phyloP scores from a whole-genome alignment of 92 coral and sea anemone genomes.

The Parazoanthus darwini region DNA sequence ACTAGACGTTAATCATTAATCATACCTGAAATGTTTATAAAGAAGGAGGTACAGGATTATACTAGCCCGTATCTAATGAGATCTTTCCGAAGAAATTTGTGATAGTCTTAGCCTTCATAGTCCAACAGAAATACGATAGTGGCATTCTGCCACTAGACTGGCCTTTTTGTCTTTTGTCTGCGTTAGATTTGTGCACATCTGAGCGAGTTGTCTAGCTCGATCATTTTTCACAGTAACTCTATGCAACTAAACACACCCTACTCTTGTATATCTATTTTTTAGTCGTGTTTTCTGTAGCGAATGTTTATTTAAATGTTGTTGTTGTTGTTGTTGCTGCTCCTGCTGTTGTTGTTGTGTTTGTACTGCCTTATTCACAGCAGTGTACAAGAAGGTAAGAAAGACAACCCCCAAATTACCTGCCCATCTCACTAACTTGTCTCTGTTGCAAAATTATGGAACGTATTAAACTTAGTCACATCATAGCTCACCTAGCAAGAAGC shows the following conservation, averaged over 20 bases:
- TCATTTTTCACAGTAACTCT: too few species aligned
- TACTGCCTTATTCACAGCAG: constrained; percentile 53
- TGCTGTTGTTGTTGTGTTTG: neutral
- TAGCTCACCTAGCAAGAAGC: constrained; percentile 39
- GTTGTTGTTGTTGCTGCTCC: neutral
- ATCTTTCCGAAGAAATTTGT: constrained; percentile 16
- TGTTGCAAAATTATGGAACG: constrained; percentile 53
- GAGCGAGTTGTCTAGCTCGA: too few species aligned
- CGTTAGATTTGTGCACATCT: too few species aligned
- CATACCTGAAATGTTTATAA: constrained; percentile 2
- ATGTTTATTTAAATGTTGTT: too few species aligned
- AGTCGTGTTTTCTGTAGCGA: too few species aligned
- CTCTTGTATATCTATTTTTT: too few species aligned
- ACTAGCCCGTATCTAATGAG: constrained; percentile 13
- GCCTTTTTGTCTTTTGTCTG: too few species aligned
- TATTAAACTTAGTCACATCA: constrained; percentile 47
- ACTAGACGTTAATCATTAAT: neutral
- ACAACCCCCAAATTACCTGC: constrained; percentile 40
- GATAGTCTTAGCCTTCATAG: constrained; percentile 27
- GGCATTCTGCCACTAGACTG: neutral
- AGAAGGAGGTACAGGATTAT: constrained; percentile 16
- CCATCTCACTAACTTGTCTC: constrained; percentile 43
- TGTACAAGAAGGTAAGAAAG: constrained; percentile 34
- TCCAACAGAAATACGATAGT: constrained; percentile 27
- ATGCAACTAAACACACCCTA: too few species aligned